A percentile compares a stretch with the other conserved stretches of the same genome.
These are phyloP conservation scores for Hepsetus odoe DNA, from an alignment of 2,113 vertebrate species.

Conservation along the genomic window DNA sequence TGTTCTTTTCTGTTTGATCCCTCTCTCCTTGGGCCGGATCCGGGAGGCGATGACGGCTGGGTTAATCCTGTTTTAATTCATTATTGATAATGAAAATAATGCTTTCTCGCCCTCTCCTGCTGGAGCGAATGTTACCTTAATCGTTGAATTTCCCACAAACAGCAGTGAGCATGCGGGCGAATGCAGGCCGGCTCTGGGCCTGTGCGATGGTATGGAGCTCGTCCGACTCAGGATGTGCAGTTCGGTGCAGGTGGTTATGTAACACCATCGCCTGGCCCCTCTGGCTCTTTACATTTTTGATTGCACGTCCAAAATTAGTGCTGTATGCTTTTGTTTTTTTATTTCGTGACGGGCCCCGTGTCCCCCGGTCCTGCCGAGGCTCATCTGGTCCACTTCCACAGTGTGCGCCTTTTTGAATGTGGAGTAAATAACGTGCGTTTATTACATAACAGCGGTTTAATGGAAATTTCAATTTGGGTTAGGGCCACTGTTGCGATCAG, in stretches of 20 bases:
- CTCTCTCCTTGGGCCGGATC: not conserved
- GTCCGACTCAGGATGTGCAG: not conserved
- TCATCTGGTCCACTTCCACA: not conserved
- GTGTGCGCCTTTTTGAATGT: not conserved
- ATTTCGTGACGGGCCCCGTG: too few relatives aligned
- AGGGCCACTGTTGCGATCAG: not conserved
- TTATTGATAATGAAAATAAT: constrained; percentile 13
- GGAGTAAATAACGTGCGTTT: constrained; percentile 36
- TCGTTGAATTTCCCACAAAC: not conserved
- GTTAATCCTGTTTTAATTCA: constrained; percentile 12
- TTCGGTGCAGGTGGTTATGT: constrained; percentile 27
- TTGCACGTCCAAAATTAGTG: constrained; percentile 21
- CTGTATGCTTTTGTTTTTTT: not conserved
- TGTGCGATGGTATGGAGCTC: constrained; percentile 11
- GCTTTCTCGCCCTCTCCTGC: not conserved
- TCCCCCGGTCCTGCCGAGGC: too few relatives aligned
- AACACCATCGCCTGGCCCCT: constrained; percentile 23
- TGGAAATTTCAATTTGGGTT: constrained; percentile 1
- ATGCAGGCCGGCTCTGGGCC: not conserved
- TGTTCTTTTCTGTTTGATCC: not conserved
- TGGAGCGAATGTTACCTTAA: not conserved
- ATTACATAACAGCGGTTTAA: constrained; percentile 8
- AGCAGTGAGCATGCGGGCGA: not conserved
- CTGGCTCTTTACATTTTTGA: constrained; percentile 17
- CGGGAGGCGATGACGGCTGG: not conserved